Base-by-base conservation (phyloP, 1,140 invertebrate genomes). In the Tetragonula clypearis region DNA sequence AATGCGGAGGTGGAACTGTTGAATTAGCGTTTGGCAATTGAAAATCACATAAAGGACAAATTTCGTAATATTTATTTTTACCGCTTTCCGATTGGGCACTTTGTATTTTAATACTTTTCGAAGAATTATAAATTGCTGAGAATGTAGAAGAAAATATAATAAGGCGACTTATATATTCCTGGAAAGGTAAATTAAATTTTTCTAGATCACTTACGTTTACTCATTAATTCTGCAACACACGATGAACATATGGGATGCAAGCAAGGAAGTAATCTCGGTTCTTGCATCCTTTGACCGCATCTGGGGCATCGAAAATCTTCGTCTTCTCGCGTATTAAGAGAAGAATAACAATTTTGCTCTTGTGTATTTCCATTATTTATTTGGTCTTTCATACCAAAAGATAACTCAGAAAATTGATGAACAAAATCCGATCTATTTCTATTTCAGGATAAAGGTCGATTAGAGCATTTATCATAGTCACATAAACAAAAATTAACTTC, bases 211-310 rank as follows among this genome's bases (percentile, higher is more conserved):
- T 85, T 74, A 90, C 86, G 6, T 91, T 89, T 88, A 53, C 74
- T 92, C 81, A 92, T 92, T 58, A 94, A 90, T 81, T 93, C 90
- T 14, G 91, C 90, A 60, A 95, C 88, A 85, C 94, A 95, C 11
- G 79, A 69, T 15, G 88, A 91, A 75, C 94, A 95, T 30, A 95
- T 92, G 26, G 93, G 90, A 90, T 94, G 94, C 8, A 95, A 90
- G 65, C 94, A 95, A 79, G 93, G 92, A 35, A 95, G 90, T 30
- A 95, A 81, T 79, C 93, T 90, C 3, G 94, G 94, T 69, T 94
- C 94, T 23, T 93, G 90, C 94, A 95, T 94, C 53, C 86, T 90
- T 58, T 85, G 79, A 15, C 89, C 86, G 82, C 94, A 94, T 85
- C 92, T 91, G n/a, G 93, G 94, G 87, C 94, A 95, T 88, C 88